These are phyloP conservation scores for Meteorus cinctellus DNA, from an alignment of 2,888 invertebrate species.

Conservation along the genomic window DNA sequence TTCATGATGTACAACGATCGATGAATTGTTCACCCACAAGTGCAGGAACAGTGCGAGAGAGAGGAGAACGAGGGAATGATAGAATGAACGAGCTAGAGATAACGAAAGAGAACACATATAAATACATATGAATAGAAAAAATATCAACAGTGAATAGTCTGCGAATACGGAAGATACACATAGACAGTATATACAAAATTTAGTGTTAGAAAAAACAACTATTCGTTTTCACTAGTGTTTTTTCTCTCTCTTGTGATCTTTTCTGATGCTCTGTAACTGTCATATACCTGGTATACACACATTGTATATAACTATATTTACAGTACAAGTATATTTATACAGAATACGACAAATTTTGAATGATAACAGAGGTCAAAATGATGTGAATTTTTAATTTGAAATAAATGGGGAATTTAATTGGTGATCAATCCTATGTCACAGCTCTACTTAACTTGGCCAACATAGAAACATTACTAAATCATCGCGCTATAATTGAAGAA, in stretches of 20 bases:
- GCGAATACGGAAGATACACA: too few relatives aligned
- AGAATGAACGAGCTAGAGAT: conserved; percentile 7
- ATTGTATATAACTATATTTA: background rate
- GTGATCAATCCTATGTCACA: too few relatives aligned
- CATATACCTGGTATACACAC: conserved; percentile 11
- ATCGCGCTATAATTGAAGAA: too few relatives aligned
- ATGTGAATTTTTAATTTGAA: too few relatives aligned
- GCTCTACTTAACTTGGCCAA: too few relatives aligned
- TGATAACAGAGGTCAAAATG: too few relatives aligned
- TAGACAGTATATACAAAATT: background rate
- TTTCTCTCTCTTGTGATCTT: background rate
- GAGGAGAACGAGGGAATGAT: conserved; percentile 4
- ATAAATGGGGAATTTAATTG: too few relatives aligned
- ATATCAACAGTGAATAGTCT: background rate
- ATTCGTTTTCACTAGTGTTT: background rate
- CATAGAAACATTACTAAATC: too few relatives aligned
- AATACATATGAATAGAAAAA: background rate
- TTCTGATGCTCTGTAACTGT: background rate
- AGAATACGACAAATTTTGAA: too few relatives aligned
- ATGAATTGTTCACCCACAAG: conserved; percentile 47
- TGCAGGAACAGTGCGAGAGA: conserved; percentile 43
- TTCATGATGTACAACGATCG: conserved; percentile 60
- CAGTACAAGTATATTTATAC: too few relatives aligned
- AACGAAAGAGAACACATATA: conserved; percentile 6
- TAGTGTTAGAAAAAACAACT: background rate